A percentile compares a stretch with the other conserved stretches of the same genome.
Conservation (phyloP, 2,113 vertebrate genomes). For the Hypocryptadius cinnamomeus region DNA sequence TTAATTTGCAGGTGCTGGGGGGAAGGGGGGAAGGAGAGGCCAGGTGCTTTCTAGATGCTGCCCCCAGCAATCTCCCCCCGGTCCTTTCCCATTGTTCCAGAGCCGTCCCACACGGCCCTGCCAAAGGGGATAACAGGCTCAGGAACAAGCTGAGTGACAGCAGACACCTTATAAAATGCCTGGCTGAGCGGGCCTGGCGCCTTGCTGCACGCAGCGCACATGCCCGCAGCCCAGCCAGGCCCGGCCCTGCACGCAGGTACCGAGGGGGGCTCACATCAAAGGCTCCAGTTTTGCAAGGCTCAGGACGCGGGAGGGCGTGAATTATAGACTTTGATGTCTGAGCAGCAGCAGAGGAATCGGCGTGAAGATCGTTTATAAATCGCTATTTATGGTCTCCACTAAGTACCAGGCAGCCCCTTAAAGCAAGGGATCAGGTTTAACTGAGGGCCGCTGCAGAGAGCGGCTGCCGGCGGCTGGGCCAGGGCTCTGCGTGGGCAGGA, state of each 20-base stretch:
- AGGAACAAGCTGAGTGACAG: slow-evolving; percentile 56
- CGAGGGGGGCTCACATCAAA: slow-evolving; percentile 49
- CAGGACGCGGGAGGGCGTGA: slow-evolving; percentile 59
- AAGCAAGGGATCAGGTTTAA: slow-evolving; percentile 62
- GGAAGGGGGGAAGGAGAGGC: not conserved
- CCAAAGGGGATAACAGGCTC: slow-evolving; percentile 44
- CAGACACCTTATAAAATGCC: slow-evolving; percentile 64
- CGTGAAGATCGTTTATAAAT: slow-evolving; percentile 60
- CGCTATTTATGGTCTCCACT: slow-evolving; percentile 52
- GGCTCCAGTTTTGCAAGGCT: slow-evolving; percentile 40
- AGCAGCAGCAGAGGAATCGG: slow-evolving; percentile 32
- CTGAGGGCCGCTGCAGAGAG: not conserved
- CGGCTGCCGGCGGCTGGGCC: not conserved
- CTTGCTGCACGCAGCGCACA: slow-evolving; percentile 41
- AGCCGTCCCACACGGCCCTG: not conserved
- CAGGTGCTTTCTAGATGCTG: slow-evolving; percentile 53
- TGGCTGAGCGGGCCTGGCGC: slow-evolving; percentile 56
- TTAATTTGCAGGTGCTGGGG: slow-evolving; percentile 59
- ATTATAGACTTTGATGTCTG: slow-evolving; percentile 69
- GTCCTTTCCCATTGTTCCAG: slow-evolving; percentile 5
- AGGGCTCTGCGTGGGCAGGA: not conserved
- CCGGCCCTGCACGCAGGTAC: slow-evolving; percentile 33
- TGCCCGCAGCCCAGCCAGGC: slow-evolving; percentile 30
- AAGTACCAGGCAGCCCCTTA: slow-evolving; percentile 58
- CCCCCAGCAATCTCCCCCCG: slow-evolving; percentile 19